A percentile compares a stretch with the other conserved stretches of the same genome.
Evolutionary conservation across 2,797 vertebrate species (phyloP).

Genomic region (Oreonectes daqikongensis): DNA sequence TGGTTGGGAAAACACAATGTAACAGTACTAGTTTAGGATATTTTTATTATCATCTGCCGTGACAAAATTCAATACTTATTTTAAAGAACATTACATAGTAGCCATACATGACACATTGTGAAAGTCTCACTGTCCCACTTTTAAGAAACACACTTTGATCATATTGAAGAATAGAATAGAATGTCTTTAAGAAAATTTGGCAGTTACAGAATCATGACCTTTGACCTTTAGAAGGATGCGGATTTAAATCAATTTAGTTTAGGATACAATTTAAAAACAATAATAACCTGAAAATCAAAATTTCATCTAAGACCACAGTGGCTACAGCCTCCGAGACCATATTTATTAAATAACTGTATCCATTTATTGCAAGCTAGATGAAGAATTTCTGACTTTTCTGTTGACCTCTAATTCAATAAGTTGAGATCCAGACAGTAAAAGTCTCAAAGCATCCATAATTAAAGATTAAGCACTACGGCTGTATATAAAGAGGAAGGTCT

Average conservation of each 20-base stretch:
- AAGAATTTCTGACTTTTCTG: neutral
- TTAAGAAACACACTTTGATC: too few relatives aligned
- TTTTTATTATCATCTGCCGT: neutral
- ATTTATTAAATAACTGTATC: neutral
- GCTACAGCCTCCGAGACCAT: neutral
- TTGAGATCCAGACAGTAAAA: neutral
- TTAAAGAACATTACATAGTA: neutral
- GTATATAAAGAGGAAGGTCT: slow-evolving; percentile 13
- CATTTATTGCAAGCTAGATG: neutral
- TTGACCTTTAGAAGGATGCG: neutral
- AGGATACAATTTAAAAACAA: neutral
- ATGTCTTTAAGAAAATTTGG: too few relatives aligned
- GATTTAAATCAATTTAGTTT: neutral
- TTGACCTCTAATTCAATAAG: neutral
- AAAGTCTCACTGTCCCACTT: too few relatives aligned
- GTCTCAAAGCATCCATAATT: neutral
- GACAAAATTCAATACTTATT: neutral
- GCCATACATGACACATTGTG: too few relatives aligned
- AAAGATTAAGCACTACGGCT: neutral
- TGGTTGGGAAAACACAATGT: neutral
- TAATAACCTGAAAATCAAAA: neutral
- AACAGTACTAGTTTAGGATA: neutral
- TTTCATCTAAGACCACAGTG: neutral
- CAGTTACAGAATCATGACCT: too few relatives aligned
- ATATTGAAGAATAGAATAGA: too few relatives aligned